Conservation (phyloP, 2,888 invertebrate genomes). For the Agrotis clavis region DNA sequence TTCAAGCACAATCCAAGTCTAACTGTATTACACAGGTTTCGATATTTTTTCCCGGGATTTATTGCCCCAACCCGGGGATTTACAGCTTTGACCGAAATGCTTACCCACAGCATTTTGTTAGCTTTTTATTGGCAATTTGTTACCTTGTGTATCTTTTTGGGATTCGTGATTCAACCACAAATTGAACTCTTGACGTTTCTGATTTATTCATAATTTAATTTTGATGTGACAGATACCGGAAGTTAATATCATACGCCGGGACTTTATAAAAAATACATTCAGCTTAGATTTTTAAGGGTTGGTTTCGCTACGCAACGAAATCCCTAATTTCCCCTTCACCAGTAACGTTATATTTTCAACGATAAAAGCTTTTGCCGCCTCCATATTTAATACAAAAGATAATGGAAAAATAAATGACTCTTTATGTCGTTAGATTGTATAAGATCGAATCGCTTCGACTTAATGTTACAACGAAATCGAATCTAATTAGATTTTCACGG, state of each 20-base stretch:
- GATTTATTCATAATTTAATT: conserved; percentile 64
- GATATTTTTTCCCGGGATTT: conserved; percentile 87
- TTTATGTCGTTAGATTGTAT: conserved; percentile 43
- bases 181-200: conserved; percentile 79
- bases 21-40: conserved; percentile 86
- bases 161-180: conserved; percentile 81
- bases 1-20: conserved; percentile 72
- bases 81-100: conserved; percentile 89
- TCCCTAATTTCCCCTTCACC: conserved; percentile 42
- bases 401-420: conserved; percentile 59
- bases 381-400: conserved; percentile 56
- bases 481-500: conserved; percentile 55
- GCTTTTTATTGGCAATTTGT: conserved; percentile 90
- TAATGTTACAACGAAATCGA: conserved; percentile 52
- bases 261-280: conserved; percentile 46
- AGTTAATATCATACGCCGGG: conserved; percentile 44
- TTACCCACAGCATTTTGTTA: conserved; percentile 88
- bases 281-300: conserved; percentile 34
- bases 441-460: conserved; percentile 36
- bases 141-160: conserved; percentile 88
- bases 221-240: conserved; percentile 38
- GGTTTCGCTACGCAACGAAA: conserved; percentile 33
- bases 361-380: conserved; percentile 55
- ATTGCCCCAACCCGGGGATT: conserved; percentile 83
- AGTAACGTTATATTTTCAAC: conserved; percentile 44